Base-by-base conservation (phyloP, 2,888 invertebrate species). In the Noctua comes region DNA sequence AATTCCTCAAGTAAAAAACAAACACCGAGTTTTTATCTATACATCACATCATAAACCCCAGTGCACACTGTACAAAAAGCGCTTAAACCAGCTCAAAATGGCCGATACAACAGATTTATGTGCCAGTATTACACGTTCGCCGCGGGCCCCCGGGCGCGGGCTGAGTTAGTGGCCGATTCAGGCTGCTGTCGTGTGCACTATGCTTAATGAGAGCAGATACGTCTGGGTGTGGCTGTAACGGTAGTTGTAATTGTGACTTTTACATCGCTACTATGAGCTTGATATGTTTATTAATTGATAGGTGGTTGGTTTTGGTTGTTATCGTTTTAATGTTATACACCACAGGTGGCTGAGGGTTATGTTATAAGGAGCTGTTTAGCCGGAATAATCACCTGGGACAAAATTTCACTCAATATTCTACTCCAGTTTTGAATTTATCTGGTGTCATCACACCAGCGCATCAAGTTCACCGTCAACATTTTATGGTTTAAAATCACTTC, bases 151-250 rank as follows among this genome's bases (percentile, higher is more conserved):
- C 87, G 86, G 92, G 93, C 93, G 87, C 77, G 86, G 85, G 88
- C 87, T 93, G 87, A 81, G 87, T 89, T 91, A 87, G 88, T 88
- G 82, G 78, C 70, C 79, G 84, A 85, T 84, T 79, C 87, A 85
- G 71, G 69, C 86, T 72, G 84, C 84, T 86, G 84, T 85, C 82
- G 82, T 91, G 92, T 93, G 92, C 92, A 85, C 92, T 93, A 93
- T 92, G 92, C 91, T 88, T 91, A 91, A 91, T 90, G 88, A 89
- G 88, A 90, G 88, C 84, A 89, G 88, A 90, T 89, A 90, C 84
- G 82, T 87, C 84, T 88, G 88, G 91, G 88, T 88, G 91, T 88
- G 91, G 86, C 76, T 62, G 66, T 89, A 91, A 87, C 92, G 91
- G 91, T 90, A 88, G 85, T 91, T 87, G 86, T 91, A 90, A 92